A percentile compares a stretch with the other conserved stretches of the same genome.
Conservation (phyloP, 2,888 invertebrate genomes). For the Tetranychus piercei region DNA sequence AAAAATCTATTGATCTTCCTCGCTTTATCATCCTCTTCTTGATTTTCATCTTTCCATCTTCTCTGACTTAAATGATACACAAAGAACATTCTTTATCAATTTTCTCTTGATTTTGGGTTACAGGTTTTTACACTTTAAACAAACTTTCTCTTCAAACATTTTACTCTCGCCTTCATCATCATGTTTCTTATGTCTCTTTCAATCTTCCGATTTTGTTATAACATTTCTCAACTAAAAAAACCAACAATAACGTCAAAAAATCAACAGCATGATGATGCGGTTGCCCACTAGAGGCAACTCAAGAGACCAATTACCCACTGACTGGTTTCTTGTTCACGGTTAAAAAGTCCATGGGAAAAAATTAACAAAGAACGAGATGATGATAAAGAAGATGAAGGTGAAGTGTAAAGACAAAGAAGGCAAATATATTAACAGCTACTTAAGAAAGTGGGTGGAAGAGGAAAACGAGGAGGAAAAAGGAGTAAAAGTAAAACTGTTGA, state of each 20-base stretch:
- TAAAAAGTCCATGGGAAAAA: background rate
- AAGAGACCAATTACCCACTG: slow-evolving; percentile 1
- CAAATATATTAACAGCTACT: background rate
- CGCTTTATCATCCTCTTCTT: background rate
- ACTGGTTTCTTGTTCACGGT: slow-evolving; percentile 1
- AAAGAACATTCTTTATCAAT: background rate
- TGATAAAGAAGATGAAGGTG: background rate
- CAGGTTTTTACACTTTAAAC: background rate
- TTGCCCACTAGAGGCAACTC: background rate
- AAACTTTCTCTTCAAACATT: background rate
- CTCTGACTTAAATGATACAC: background rate
- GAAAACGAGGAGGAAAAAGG: slow-evolving; percentile 2
- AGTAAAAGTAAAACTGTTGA: background rate
- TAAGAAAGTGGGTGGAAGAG: slow-evolving; percentile 7
- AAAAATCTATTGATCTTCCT: background rate
- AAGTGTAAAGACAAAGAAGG: background rate
- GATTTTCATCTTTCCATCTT: too few species aligned
- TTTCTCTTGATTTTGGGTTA: background rate
- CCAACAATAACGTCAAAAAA: background rate
- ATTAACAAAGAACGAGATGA: background rate
- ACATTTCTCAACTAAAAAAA: background rate
- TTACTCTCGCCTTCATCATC: background rate
- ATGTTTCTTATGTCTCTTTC: background rate
- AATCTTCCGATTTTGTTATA: background rate
- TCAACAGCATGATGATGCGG: background rate